phyloP scores from a whole-genome alignment of 2,797 vertebrate genomes.

The Danio choprae region DNA sequence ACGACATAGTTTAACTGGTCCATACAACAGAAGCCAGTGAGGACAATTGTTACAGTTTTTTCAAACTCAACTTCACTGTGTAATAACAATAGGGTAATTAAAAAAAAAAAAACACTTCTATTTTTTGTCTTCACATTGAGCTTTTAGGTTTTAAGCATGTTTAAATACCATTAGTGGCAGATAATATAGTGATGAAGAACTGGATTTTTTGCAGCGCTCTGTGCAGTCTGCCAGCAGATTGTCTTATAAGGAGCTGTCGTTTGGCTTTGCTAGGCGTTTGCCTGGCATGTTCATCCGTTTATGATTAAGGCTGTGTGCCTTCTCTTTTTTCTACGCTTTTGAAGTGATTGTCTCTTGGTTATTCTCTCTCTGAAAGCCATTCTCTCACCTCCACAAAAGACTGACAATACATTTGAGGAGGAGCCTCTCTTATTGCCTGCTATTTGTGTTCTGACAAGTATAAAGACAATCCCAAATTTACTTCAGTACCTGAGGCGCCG shows the following conservation, averaged over 20 bases:
- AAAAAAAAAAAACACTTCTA: too few species aligned
- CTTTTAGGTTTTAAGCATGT: not conserved
- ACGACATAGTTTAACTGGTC: not conserved
- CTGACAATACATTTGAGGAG: conserved; percentile 20
- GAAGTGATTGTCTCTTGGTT: conserved; percentile 53
- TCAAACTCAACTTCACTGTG: not conserved
- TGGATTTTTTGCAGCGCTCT: conserved; percentile 16
- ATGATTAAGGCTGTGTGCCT: conserved; percentile 51
- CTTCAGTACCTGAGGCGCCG: not conserved
- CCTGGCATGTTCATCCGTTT: conserved; percentile 47
- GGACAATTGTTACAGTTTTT: not conserved
- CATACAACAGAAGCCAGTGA: not conserved
- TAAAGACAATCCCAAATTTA: conserved; percentile 34
- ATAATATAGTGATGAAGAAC: conserved; percentile 10
- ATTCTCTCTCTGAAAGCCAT: conserved; percentile 55
- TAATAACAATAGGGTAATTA: not conserved
- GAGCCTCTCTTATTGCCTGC: conserved; percentile 23
- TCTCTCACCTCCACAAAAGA: conserved; percentile 23
- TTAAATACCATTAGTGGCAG: not conserved
- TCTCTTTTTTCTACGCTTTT: conserved; percentile 55
- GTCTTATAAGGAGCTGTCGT: conserved; percentile 55
- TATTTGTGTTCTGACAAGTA: conserved; percentile 14
- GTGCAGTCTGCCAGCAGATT: conserved; percentile 34
- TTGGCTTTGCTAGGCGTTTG: conserved; percentile 38
- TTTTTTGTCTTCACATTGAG: not conserved